Evolutionary conservation across 2,113 vertebrate genomes (phyloP).

Genomic region (Manacus vitellinus): DNA sequence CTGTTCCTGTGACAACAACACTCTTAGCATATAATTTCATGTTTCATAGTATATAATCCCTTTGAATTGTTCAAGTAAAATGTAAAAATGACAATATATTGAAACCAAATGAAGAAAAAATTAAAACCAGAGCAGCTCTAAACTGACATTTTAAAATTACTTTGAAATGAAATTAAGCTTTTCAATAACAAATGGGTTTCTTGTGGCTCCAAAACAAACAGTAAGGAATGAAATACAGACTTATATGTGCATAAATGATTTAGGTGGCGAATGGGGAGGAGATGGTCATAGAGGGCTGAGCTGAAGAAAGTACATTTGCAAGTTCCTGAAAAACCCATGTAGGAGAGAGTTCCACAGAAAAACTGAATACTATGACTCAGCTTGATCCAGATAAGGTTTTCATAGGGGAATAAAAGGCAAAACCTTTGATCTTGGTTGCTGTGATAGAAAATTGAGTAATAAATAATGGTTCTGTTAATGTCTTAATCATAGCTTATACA

Average conservation of each 20-base stretch:
- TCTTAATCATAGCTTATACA: background rate
- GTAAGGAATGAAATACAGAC: background rate
- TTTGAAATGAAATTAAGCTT: background rate
- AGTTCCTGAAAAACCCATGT: background rate
- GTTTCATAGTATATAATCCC: background rate
- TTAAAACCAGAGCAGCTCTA: background rate
- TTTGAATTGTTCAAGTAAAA: background rate
- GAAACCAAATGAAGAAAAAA: background rate
- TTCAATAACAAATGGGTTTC: background rate
- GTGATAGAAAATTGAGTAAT: conserved; percentile 10
- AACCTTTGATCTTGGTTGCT: conserved; percentile 13
- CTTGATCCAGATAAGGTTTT: background rate
- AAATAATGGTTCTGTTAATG: background rate
- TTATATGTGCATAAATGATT: background rate
- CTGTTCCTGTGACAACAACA: background rate
- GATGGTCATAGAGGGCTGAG: background rate
- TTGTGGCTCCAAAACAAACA: background rate
- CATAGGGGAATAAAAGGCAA: background rate
- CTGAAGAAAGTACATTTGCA: background rate
- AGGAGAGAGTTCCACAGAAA: background rate
- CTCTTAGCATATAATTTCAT: background rate
- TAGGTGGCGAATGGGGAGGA: background rate
- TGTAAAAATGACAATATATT: background rate
- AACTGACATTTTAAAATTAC: background rate
- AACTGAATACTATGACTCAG: background rate